These are phyloP conservation scores for Chrysocyon brachyurus DNA, from an alignment of 2,797 vertebrate genomes.

Conservation along the genomic window DNA sequence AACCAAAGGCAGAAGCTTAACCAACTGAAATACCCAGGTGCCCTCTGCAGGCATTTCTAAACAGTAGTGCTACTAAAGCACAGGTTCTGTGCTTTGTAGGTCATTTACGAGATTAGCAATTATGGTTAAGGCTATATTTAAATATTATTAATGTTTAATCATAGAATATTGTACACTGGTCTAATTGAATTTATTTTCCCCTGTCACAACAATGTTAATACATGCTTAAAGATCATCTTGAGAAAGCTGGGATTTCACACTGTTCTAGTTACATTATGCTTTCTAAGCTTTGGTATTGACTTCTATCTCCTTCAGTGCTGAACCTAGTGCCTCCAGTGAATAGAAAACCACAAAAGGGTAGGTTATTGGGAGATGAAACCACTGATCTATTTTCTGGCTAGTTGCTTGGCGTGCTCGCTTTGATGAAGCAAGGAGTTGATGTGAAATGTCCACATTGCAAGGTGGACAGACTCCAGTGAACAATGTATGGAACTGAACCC, in stretches of 20 bases:
- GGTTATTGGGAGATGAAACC: no score
- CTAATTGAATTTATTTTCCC: background rate
- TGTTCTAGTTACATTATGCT: background rate
- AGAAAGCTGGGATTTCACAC: background rate
- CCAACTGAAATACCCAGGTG: no score
- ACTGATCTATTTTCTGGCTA: background rate
- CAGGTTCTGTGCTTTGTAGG: background rate
- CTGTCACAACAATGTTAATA: background rate
- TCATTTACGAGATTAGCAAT: background rate
- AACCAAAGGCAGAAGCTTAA: no score
- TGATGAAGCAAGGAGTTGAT: background rate
- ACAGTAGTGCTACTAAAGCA: background rate
- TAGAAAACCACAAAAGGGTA: background rate
- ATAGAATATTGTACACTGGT: background rate
- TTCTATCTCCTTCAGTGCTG: no score
- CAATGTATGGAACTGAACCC: background rate
- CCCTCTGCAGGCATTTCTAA: background rate
- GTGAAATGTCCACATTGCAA: rapidly evolving
- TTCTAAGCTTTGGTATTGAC: background rate
- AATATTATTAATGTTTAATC: background rate
- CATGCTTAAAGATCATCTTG: background rate
- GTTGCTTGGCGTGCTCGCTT: background rate
- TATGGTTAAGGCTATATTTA: background rate
- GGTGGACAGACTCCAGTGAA: background rate
- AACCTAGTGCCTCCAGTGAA: background rate